These are phyloP conservation scores for Hemicentrotus pulcherrimus DNA, from an alignment of 35 echinoderm and acorn worm species.

Conservation along the genomic window DNA sequence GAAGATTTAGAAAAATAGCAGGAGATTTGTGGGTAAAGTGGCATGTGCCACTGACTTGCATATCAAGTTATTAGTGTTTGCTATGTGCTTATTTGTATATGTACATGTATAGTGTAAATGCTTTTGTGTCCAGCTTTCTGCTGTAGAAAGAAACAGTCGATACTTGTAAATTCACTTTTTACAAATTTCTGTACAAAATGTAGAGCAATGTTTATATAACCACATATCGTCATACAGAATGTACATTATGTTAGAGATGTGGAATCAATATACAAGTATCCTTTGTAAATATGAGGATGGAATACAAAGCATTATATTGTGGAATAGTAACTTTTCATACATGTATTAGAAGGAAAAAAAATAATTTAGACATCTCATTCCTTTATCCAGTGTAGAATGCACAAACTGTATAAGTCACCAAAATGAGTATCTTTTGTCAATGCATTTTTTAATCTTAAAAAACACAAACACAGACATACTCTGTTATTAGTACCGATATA, in stretches of 20 bases:
- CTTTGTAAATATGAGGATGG: not conserved
- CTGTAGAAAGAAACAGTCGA: not conserved
- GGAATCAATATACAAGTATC: not conserved
- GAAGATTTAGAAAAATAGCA: too few relatives aligned
- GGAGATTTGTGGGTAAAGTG: too few relatives aligned
- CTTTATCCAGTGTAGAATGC: not conserved
- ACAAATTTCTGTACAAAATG: not conserved
- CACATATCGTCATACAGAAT: not conserved
- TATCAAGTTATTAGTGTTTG: too few relatives aligned
- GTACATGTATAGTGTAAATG: too few relatives aligned
- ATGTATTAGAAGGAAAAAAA: not conserved
- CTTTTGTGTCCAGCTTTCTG: too few relatives aligned
- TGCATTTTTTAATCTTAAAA: too few relatives aligned
- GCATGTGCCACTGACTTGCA: too few relatives aligned
- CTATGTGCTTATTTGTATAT: too few relatives aligned
- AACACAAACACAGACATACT: too few relatives aligned
- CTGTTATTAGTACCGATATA: too few relatives aligned
- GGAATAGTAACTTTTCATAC: not conserved
- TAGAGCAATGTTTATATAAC: not conserved
- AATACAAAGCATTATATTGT: not conserved
- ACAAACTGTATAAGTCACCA: not conserved
- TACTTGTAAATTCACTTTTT: not conserved
- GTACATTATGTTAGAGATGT: not conserved
- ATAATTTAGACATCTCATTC: not conserved
- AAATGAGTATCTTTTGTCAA: too few relatives aligned